These are phyloP conservation scores for Ridgeia piscesae DNA, from an alignment of 1,140 invertebrate genomes.

Conservation along the genomic window DNA sequence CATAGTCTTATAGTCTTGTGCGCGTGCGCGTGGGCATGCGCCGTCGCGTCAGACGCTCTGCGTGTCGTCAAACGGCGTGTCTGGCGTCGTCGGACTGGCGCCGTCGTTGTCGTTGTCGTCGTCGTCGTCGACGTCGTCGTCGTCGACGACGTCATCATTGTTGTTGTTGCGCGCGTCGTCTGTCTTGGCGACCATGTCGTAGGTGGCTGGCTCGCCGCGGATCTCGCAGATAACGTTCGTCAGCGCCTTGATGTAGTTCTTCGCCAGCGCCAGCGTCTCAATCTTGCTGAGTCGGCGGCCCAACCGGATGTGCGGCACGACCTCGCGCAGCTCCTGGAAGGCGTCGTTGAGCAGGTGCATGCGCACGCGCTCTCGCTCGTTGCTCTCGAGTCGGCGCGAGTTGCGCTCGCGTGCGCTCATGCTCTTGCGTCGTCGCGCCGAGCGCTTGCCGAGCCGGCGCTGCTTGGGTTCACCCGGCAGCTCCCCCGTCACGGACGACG, in stretches of 20 bases:
- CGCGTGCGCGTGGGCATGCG: not conserved
- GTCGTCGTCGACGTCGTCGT: constrained; percentile 22
- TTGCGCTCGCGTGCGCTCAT: constrained; percentile 79
- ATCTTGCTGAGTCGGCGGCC: constrained; percentile 56
- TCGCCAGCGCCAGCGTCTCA: constrained; percentile 30
- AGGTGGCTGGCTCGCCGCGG: constrained; percentile 70
- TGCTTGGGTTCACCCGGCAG: not conserved
- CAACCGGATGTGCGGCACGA: constrained; percentile 84
- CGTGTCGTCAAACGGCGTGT: not conserved
- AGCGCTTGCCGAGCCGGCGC: not conserved
- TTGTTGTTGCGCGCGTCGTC: constrained; percentile 17
- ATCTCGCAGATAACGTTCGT: constrained; percentile 84
- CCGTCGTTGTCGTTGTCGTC: not conserved
- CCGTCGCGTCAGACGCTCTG: not conserved
- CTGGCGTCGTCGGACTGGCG: not conserved
- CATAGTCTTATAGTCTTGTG: not conserved
- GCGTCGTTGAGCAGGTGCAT: constrained; percentile 89
- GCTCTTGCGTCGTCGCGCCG: constrained; percentile 68
- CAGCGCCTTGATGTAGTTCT: constrained; percentile 73
- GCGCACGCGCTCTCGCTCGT: constrained; percentile 82
- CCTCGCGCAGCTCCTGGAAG: constrained; percentile 86
- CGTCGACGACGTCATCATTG: not conserved
- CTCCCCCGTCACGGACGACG: not conserved
- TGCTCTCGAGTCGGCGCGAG: constrained; percentile 78
- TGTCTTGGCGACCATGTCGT: constrained; percentile 46